These are phyloP conservation scores for Agrochola lota DNA, from an alignment of 2,888 invertebrate species.

Conservation along the genomic window DNA sequence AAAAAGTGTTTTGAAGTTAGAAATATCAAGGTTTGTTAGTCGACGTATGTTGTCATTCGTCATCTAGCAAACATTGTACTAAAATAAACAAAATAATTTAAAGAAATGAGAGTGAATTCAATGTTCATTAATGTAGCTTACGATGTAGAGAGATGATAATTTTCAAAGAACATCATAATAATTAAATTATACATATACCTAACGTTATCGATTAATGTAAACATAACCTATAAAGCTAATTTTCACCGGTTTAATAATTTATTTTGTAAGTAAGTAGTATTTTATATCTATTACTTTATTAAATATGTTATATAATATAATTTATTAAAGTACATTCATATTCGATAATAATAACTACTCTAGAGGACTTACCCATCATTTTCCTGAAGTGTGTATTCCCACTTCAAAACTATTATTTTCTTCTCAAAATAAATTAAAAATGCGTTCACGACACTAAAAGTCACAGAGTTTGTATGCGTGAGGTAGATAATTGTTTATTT, in stretches of 20 bases:
- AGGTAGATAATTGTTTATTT: constrained; percentile 72
- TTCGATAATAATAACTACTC: constrained; percentile 7
- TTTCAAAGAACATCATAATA: not conserved
- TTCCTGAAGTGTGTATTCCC: constrained; percentile 67
- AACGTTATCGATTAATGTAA: constrained; percentile 43
- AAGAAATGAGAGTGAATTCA: not conserved
- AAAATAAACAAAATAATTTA: not conserved
- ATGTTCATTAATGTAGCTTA: not conserved
- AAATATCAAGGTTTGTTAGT: constrained; percentile 56
- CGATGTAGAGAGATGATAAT: not conserved
- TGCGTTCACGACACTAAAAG: constrained; percentile 72
- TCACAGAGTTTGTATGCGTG: constrained; percentile 70
- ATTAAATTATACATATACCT: not conserved
- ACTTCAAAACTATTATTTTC: constrained; percentile 66
- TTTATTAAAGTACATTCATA: not conserved
- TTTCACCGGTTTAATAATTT: not conserved
- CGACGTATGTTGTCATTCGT: constrained; percentile 35
- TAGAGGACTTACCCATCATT: constrained; percentile 79
- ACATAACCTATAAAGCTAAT: constrained; percentile 63
- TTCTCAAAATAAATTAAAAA: constrained; percentile 53
- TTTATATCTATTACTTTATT: not conserved
- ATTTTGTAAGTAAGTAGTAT: not conserved
- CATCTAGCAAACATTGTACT: not conserved
- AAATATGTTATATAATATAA: not conserved
- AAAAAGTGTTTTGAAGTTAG: not conserved